Base-by-base conservation (phyloP, 2,797 vertebrate species). In the Notolepis coatsorum region DNA sequence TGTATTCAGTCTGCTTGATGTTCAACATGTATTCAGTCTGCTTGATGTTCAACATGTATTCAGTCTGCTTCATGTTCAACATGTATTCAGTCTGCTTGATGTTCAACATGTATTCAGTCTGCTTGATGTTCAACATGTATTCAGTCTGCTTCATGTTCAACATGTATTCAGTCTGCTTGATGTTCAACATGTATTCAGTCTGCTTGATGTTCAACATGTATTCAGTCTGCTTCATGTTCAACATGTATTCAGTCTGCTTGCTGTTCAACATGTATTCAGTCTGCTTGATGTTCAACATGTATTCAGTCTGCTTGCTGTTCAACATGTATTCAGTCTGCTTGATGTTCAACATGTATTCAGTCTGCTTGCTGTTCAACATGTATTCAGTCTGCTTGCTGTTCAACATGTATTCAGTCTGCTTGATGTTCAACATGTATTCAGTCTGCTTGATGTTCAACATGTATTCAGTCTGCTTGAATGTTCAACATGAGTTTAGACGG, bases 101-200 rank as follows among this genome's bases (percentile, higher is more conserved):
- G 42, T 53, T 83, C 73, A 52, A 78, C 75, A 70, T 42, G 41
- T 46, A 57, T 79, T 68, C 27, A 51, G 47, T 68, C 59, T 3
- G 61, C 39, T 41, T 28, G 57, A 57, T 48, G 42, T 53, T 83
- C 73, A 52, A 78, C 75, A 70, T 42, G 41, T 46, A 57, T 79
- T 68, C 27, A 51, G 47, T 68, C 59, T 3, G 61, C n/a, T n/a
- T n/a, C n/a, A n/a, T n/a, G n/a, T n/a, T n/a, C n/a, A n/a, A n/a
- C n/a, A n/a, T n/a, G n/a, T n/a, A n/a, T n/a, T n/a, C n/a, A n/a
- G n/a, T n/a, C 27, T 56, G 52, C 39, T 41, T 28, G 57, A 57
- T 48, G 42, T 53, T 83, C 73, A 52, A 78, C 75, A 70, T 42
- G 41, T 46, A 57, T 79, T 68, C 27, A 51, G 47, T 68, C 59